phyloP scores from a whole-genome alignment of 92 coral and sea anemone genomes.

The Epizoanthus ramosus region DNA sequence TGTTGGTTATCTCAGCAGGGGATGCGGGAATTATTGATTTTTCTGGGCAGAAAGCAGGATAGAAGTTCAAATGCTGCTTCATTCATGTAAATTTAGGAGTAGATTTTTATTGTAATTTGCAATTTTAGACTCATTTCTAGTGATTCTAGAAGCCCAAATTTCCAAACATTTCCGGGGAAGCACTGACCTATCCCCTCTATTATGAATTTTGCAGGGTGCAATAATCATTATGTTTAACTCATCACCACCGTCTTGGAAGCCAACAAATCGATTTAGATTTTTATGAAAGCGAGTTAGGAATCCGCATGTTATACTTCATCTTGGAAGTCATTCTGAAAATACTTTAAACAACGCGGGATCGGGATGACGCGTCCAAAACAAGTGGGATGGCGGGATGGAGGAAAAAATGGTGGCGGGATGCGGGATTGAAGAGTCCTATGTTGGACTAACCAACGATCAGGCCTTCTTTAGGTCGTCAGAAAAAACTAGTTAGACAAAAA shows the following conservation, averaged over 20 bases:
- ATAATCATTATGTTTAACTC: not conserved
- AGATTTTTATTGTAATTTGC: not conserved
- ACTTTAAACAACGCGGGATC: not conserved
- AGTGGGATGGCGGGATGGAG: not conserved
- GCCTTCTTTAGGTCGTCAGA: too few relatives aligned
- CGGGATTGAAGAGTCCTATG: not conserved
- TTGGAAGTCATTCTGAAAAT: not conserved
- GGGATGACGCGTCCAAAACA: not conserved
- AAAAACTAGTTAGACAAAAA: too few relatives aligned
- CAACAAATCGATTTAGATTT: not conserved
- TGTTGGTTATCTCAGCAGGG: slow-evolving; percentile 26
- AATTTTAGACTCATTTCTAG: too few relatives aligned
- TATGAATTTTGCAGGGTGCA: not conserved
- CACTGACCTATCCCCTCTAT: not conserved
- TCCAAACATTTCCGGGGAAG: too few relatives aligned
- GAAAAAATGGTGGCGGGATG: not conserved
- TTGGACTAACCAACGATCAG: too few relatives aligned
- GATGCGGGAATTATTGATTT: slow-evolving; percentile 28
- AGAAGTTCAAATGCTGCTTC: slow-evolving; percentile 2
- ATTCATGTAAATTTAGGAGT: not conserved
- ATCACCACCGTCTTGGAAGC: not conserved
- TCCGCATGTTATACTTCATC: not conserved
- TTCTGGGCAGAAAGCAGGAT: slow-evolving; percentile 30
- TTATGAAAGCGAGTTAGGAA: not conserved
- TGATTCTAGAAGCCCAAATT: not conserved